Conservation (phyloP, 2,888 invertebrate genomes). For the Geophilus truncorum region DNA sequence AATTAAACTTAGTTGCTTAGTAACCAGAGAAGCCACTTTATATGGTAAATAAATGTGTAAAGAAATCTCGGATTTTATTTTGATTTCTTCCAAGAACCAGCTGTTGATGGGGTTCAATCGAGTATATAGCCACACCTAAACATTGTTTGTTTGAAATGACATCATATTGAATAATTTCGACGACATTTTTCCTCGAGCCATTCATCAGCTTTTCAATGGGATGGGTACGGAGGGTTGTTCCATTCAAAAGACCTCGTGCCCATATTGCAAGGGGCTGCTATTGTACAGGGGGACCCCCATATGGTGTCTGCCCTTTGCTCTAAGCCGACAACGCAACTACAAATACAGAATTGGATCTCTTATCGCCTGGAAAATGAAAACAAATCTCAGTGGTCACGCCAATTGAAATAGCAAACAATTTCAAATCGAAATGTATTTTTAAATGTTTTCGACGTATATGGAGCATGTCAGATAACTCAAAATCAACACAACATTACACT, state of each 20-base stretch:
- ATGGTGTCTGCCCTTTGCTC: constrained; percentile 12
- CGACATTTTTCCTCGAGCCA: background rate
- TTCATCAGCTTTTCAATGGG: background rate
- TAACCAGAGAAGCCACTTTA: too few relatives aligned
- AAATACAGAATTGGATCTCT: background rate
- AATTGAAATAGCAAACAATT: background rate
- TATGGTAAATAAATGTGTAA: too few relatives aligned
- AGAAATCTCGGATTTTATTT: too few relatives aligned
- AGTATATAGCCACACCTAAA: background rate
- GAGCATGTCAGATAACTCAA: too few relatives aligned
- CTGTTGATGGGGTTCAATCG: background rate
- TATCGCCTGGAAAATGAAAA: background rate
- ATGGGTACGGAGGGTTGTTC: background rate
- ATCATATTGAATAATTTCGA: constrained; percentile 12
- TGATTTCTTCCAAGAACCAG: background rate
- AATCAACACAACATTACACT: too few relatives aligned
- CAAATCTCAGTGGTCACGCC: background rate
- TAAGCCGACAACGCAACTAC: background rate
- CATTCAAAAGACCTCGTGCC: constrained; percentile 20
- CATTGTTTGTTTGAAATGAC: constrained; percentile 8
- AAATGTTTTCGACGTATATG: too few relatives aligned
- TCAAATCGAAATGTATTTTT: too few relatives aligned
- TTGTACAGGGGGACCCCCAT: background rate
- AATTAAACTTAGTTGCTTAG: too few relatives aligned
- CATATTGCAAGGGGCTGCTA: constrained; percentile 3